Evolutionary conservation across 2,888 invertebrate genomes (phyloP), one percentile per base, ranked within the genome.

Genomic region (Danaus chrysippus): DNA sequence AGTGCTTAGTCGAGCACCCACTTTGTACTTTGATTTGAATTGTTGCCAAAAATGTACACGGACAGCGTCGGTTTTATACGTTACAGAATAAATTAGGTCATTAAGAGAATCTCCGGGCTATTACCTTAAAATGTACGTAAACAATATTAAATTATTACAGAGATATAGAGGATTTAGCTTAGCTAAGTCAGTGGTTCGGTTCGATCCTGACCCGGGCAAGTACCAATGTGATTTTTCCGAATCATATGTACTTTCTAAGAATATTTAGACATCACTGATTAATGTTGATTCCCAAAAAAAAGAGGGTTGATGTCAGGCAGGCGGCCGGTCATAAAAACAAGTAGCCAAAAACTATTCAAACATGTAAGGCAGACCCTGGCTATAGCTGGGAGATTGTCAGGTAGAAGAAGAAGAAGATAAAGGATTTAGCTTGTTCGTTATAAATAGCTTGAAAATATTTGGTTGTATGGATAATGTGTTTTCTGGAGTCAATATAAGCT

Each of bases 31-130:
- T 74, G 71, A 75, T 74, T 84, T 85, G 86, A 84, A 77, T 73
- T 71, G 68, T 72, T 82, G 87, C 87, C 87, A 86, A 79, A 81
- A 69, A 77, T 65, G 71, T 75, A 69, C 81, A 76, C 75, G 54
- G 67, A 60, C 58, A 59, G 62, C 57, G 59, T 60, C 62, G 73
- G 79, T 78, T 76, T 78, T 81, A 67, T 68, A 70, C 70, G 64
- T 67, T 66, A 72, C 72, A 70, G 70, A 71, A 74, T 69, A 73
- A 76, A 75, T 73, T 69, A 73, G 62, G 58, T 62, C 54, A 63
- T 64, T 54, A 59, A 60, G 23, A 19, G 46, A 61, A 54, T 42
- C 15, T 59, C 10, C n/a, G 52, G 59, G 56, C 42, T 56, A 19
- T 41, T 63, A 59, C 54, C 41, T 56, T 59, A 54, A 55, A 59